Percentiles rank a stretch among this genome's conserved stretches.
phyloP scores from a whole-genome alignment of 1,140 invertebrate species.

The Megalonaias nervosa region DNA sequence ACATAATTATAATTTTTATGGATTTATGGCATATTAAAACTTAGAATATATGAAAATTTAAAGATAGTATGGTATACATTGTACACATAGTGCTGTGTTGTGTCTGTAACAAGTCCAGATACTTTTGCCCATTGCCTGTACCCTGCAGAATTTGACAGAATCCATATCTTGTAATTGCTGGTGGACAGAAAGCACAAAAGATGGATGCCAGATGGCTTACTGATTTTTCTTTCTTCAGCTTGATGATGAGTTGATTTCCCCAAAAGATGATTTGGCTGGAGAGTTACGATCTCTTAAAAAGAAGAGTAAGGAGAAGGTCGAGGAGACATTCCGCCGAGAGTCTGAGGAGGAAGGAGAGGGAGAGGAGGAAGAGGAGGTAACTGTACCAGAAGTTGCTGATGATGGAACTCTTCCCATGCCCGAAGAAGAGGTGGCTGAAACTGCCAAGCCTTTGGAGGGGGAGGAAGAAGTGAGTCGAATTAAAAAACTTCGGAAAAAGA shows the following conservation, averaged over 20 bases:
- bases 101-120: too few relatives aligned
- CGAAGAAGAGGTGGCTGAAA: slow-evolving; percentile 22
- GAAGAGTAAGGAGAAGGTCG: slow-evolving; percentile 49
- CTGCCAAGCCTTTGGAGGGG: slow-evolving; percentile 3
- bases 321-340: slow-evolving; percentile 41
- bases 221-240: slow-evolving; percentile 35
- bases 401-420: slow-evolving; percentile 47
- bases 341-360: slow-evolving; percentile 15
- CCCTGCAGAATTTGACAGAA: too few relatives aligned
- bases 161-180: too few relatives aligned
- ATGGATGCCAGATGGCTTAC: neutral
- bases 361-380: slow-evolving; percentile 20
- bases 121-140: too few relatives aligned
- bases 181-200: too few relatives aligned
- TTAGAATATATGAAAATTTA: too few relatives aligned
- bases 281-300: slow-evolving; percentile 49
- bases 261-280: slow-evolving; percentile 52
- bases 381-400: slow-evolving; percentile 28
- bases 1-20: too few relatives aligned
- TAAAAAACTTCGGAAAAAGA: slow-evolving; percentile 27
- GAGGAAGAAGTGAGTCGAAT: slow-evolving; percentile 26
- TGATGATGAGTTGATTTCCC: slow-evolving; percentile 34
- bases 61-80: too few relatives aligned
- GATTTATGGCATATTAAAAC: too few relatives aligned
- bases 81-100: too few relatives aligned